Evolutionary conservation across 2,888 invertebrate genomes (phyloP).

Genomic region (Phymatocera aterrima): DNA sequence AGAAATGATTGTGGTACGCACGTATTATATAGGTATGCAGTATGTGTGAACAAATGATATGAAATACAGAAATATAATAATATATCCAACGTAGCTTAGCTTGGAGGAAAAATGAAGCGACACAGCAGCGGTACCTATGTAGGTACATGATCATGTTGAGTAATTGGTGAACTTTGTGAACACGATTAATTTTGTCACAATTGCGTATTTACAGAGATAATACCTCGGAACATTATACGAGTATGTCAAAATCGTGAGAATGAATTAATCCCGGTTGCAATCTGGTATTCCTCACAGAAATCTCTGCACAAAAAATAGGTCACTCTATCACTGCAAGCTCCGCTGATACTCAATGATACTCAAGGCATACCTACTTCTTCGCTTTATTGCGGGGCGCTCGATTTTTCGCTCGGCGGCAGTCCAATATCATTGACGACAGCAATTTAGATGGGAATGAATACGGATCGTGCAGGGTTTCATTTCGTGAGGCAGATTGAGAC

Average conservation of each 20-base stretch:
- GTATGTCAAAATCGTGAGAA: conserved; percentile 16
- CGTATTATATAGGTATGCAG: background rate
- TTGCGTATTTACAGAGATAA: conserved; percentile 17
- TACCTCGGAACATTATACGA: conserved; percentile 1
- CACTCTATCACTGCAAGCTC: background rate
- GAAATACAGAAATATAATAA: background rate
- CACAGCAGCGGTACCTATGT: background rate
- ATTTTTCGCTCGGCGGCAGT: background rate
- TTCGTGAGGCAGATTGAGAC: background rate
- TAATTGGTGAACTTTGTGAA: conserved; percentile 30
- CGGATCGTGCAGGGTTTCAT: background rate
- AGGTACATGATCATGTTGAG: conserved; percentile 16
- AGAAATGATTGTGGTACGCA: background rate
- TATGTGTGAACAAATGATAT: background rate
- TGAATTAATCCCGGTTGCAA: conserved; percentile 19
- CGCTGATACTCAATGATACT: background rate
- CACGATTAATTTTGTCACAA: conserved; percentile 6
- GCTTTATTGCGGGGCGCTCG: background rate
- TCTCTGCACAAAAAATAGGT: background rate
- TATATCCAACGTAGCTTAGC: background rate
- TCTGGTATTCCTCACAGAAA: conserved; percentile 2
- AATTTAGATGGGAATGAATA: background rate
- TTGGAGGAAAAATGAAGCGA: background rate
- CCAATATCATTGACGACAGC: background rate
- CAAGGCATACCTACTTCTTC: background rate